Evolutionary conservation across 2,113 vertebrate genomes (phyloP).

Genomic region (Setophaga kirtlandii): DNA sequence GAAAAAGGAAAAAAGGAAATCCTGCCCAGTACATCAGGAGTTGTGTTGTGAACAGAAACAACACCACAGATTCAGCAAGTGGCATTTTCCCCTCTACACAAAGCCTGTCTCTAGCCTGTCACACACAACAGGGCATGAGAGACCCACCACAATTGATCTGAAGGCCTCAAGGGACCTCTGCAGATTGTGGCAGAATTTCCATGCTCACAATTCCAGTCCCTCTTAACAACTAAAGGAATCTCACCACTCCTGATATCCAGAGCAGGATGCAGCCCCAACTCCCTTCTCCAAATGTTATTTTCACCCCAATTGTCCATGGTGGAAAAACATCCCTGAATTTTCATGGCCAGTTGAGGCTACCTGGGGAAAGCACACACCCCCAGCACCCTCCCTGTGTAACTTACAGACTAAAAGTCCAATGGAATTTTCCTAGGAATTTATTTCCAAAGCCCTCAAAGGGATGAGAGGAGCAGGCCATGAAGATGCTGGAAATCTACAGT

Average conservation of each 20-base stretch:
- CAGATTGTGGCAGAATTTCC: not conserved
- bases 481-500: not conserved
- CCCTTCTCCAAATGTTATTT: rapidly evolving
- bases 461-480: not conserved
- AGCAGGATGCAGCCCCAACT: not conserved
- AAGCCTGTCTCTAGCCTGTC: not conserved
- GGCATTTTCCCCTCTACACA: not conserved
- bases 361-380: not conserved
- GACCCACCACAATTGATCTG: not conserved
- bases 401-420: not conserved
- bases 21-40: not conserved
- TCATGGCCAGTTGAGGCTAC: not conserved
- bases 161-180: not conserved
- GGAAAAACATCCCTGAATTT: not conserved
- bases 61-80: not conserved
- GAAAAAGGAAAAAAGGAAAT: not conserved
- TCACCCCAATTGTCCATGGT: not conserved
- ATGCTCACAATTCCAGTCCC: not conserved
- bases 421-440: not conserved
- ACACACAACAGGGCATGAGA: not conserved
- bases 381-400: not conserved
- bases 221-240: not conserved
- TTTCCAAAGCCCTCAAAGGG: not conserved
- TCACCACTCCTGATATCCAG: not conserved
- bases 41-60: not conserved